Base-by-base conservation (phyloP, 2,113 vertebrate genomes). In the Oncorhynchus clarkii region DNA sequence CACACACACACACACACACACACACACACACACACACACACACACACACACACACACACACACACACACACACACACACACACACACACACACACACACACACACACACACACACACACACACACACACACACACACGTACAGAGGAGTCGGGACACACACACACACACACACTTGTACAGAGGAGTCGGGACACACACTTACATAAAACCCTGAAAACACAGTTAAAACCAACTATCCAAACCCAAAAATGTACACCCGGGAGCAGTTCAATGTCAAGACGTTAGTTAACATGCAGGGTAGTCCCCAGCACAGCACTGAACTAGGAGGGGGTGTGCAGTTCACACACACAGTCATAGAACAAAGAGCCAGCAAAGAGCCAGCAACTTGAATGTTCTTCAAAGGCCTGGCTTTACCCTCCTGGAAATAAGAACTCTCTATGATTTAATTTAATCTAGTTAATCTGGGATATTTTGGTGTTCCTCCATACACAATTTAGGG, bases 181-280 rank as follows among this genome's bases (percentile, higher is more conserved):
- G 3, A 54, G 51, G 51, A 5, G 51, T 16, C 12, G 51, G 16
- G 51, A 16, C 12, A 14, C 49, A 54, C 1, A 18, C 51, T 54
- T 54, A 45, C 51, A 16, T 18, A 5, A 18, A 18, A 18, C 51
- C 51, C 16, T 18, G 13, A 54, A 54, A 18, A 54, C 51, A 27
- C 31, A 29, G 26, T 51, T 29, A 18, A 67, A 75, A 59, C 48
- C 26, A 45, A 7, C 31, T n/a, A 24, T 24, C 59, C 31, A 70
- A 24, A 62, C 39, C 69, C 13, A 12, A 62, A 14, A 54, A 26
- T 24, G 29, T 59, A 70, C 9, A 31, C 69, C 67, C 27, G 18
- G 31, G 22, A 20, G 51, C 66, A 74, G 27, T 59, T 70, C 31
- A 70, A 70, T 76, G 54, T 75, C 66, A 76, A 34, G 60, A 74